Evolutionary conservation across 2,888 invertebrate genomes (phyloP).

Genomic region (Melanotus villosus): DNA sequence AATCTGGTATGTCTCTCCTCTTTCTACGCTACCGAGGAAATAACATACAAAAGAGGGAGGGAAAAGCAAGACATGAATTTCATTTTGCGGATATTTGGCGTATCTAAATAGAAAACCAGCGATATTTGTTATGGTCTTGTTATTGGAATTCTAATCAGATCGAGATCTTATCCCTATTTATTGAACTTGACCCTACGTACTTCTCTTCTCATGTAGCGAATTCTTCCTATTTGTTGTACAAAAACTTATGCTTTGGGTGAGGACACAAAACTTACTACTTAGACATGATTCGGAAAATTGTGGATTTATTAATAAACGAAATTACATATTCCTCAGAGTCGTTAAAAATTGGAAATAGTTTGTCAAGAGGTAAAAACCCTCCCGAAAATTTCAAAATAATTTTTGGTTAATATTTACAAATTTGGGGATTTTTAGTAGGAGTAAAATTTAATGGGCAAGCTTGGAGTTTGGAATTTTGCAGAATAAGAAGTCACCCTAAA

Average conservation of each 20-base stretch:
- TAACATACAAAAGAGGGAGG: constrained; percentile 9
- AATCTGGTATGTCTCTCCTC: constrained; percentile 6
- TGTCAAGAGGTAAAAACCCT: too few relatives aligned
- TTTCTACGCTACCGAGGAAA: background rate
- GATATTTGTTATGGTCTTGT: constrained; percentile 63
- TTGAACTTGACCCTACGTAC: constrained; percentile 56
- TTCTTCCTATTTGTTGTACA: constrained; percentile 1
- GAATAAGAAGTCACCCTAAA: too few relatives aligned
- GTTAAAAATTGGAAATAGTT: too few relatives aligned
- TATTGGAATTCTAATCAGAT: constrained; percentile 63
- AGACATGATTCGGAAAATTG: too few relatives aligned
- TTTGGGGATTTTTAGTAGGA: too few relatives aligned
- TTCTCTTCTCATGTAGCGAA: background rate
- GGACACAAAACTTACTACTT: too few relatives aligned
- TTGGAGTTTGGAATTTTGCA: too few relatives aligned
- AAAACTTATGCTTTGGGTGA: constrained; percentile 5
- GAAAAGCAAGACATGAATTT: constrained; percentile 34
- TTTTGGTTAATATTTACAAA: too few relatives aligned
- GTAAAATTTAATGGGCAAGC: too few relatives aligned
- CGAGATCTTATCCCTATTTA: constrained; percentile 60
- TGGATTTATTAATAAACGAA: too few relatives aligned
- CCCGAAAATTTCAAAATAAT: too few relatives aligned
- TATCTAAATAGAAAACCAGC: constrained; percentile 48
- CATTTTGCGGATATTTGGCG: constrained; percentile 44
- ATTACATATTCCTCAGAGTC: too few relatives aligned